These are phyloP conservation scores for Ormyrus pomaceus DNA, from an alignment of 2,888 invertebrate genomes.

Conservation along the genomic window DNA sequence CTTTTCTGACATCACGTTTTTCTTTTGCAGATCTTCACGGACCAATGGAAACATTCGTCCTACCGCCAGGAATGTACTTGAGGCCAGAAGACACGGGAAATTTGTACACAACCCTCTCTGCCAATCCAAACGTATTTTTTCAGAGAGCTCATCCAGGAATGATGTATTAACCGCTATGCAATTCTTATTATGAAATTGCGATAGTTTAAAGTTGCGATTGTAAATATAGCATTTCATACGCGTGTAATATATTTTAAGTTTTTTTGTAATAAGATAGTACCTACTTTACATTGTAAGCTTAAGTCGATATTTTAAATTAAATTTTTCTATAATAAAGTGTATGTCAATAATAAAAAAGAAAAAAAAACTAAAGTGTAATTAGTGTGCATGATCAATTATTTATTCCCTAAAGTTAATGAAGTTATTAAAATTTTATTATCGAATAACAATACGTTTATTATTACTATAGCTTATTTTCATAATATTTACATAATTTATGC, in stretches of 20 bases:
- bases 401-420: not conserved
- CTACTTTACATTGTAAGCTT: conserved; percentile 7
- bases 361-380: not conserved
- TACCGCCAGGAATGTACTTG: conserved; percentile 83
- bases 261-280: conserved; percentile 2
- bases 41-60: conserved; percentile 71
- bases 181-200: conserved; percentile 15
- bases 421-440: not conserved
- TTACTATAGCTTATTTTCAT: not conserved
- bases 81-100: conserved; percentile 87
- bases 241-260: conserved; percentile 41
- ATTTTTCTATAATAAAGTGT: conserved; percentile 24
- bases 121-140: conserved; percentile 94
- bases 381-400: not conserved
- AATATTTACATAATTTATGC: no score
- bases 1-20: no score
- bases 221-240: conserved; percentile 34
- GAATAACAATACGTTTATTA: not conserved
- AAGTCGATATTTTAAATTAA: conserved; percentile 1
- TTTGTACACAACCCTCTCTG: conserved; percentile 91
- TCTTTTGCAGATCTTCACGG: conserved; percentile 69
- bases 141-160: conserved; percentile 93
- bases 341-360: conserved; percentile 32
- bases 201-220: conserved; percentile 17
- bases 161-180: conserved; percentile 84